Base-by-base conservation (phyloP, 2,888 invertebrate genomes). In the Eristalis intricaria region DNA sequence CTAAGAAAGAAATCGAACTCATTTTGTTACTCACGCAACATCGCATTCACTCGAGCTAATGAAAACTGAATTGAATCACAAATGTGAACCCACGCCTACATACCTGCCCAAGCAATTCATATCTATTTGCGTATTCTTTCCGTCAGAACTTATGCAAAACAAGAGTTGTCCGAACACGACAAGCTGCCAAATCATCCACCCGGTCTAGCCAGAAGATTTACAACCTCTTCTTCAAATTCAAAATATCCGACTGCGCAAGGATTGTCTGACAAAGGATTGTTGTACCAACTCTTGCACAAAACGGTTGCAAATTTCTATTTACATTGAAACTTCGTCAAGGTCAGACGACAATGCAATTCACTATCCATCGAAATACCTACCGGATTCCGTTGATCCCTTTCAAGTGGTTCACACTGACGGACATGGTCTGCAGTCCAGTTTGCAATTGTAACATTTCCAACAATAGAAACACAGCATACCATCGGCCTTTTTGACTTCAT, bases 221-320 rank as follows among this genome's bases (percentile, higher is more conserved):
- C 87, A 76, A 87, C 74, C 71, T 61, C 43, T 40, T 23, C 15
- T 70, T 60, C 7, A 15, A 60, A 81, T 50, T 19, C 50, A 43
- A 50, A 23, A 15, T 29, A 74, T 65, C 71, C 56, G 13, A 79
- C 68, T 71, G 75, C 8, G 76, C 70, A 80, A 83, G 79, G 73
- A 87, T 79, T 86, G 78, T 61, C 38, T 22, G 4, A 76, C 64
- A 87, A 87, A 87, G 87, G 87, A 87, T 87, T 87, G 87, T 84
- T 87, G 80, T 69, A 84, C 87, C 83, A 84, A 84, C 84, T 87
- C 71, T 76, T 76, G 65, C 40, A 87, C 79, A 87, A 87, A 87
- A 80, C 83, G 63, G 76, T 87, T 80, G 79, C 87, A 58, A 80
- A 83, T 76, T 73, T 26, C 65, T 84, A 75, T 87, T 87, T 76